These are phyloP conservation scores for Leptinotarsa juncta DNA, from an alignment of 2,888 invertebrate species.

Conservation along the genomic window DNA sequence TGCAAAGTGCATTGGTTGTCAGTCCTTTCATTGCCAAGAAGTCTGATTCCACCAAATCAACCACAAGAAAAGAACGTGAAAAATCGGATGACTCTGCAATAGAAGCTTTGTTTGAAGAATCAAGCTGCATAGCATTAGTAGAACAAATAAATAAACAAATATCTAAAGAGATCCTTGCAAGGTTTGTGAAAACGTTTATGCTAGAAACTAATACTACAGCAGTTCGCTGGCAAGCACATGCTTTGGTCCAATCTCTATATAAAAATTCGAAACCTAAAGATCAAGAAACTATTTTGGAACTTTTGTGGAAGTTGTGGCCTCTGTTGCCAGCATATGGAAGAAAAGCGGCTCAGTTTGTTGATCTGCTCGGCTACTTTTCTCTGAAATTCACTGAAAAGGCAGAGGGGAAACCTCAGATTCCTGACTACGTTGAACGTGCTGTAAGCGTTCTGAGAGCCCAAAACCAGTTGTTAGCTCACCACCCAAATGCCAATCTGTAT, in stretches of 20 bases:
- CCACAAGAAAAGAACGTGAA: constrained; percentile 70
- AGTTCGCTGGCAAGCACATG: constrained; percentile 96
- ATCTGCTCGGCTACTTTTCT: constrained; percentile 94
- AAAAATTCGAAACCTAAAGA: constrained; percentile 83
- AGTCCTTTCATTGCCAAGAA: constrained; percentile 58
- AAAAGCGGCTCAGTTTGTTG: constrained; percentile 96
- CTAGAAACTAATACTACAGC: constrained; percentile 93
- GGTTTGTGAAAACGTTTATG: constrained; percentile 90
- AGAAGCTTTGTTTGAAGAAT: constrained; percentile 76
- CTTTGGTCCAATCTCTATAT: constrained; percentile 84
- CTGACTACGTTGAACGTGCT: constrained; percentile 86
- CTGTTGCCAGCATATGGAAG: constrained; percentile 89
- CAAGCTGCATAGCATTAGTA: constrained; percentile 75
- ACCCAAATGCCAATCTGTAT: constrained; percentile 95
- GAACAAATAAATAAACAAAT: constrained; percentile 78
- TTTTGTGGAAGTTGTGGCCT: constrained; percentile 94
- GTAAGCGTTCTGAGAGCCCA: constrained; percentile 88
- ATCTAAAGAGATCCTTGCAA: constrained; percentile 72
- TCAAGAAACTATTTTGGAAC: constrained; percentile 82
- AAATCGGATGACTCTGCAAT: constrained; percentile 76
- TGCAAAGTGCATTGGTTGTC: constrained; percentile 89
- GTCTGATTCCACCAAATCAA: constrained; percentile 49
- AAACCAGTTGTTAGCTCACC: constrained; percentile 87
- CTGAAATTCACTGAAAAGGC: constrained; percentile 85
- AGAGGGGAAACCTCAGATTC: constrained; percentile 65